Conservation (phyloP, 2,113 vertebrate species). For the Apistogramma diplotaenia region DNA sequence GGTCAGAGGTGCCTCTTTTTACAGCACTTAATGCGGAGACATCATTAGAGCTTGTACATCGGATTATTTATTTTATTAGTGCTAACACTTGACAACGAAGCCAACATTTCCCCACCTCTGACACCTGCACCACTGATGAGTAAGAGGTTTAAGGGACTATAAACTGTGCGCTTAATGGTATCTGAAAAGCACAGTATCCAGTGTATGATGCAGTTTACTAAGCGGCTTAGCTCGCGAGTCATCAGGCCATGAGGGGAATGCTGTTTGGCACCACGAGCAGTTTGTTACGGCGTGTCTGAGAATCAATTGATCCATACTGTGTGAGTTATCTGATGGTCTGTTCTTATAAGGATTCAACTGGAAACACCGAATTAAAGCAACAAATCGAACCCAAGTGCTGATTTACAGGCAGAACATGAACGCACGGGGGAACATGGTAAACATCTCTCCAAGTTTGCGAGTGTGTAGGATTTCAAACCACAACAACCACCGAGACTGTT, state of each 20-base stretch:
- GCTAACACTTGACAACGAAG: not conserved
- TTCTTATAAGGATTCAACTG: conserved; percentile 27
- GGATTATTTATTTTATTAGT: not conserved
- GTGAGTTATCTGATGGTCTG: conserved; percentile 46
- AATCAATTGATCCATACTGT: conserved; percentile 51
- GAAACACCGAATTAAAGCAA: conserved; percentile 40
- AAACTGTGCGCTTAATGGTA: conserved; percentile 14
- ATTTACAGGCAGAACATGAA: not conserved
- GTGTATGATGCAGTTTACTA: conserved; percentile 33
- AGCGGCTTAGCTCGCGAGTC: conserved; percentile 55
- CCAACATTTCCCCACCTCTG: conserved; percentile 6
- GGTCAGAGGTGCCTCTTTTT: conserved; percentile 74
- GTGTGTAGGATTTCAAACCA: not conserved
- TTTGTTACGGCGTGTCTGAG: conserved; percentile 27
- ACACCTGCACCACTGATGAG: conserved; percentile 39
- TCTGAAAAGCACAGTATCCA: conserved; percentile 39
- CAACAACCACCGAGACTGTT: not conserved
- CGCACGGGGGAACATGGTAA: not conserved
- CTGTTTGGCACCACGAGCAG: conserved; percentile 12
- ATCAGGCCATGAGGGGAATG: conserved; percentile 38
- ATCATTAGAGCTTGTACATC: not conserved
- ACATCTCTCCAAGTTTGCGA: not conserved
- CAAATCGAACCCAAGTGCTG: conserved; percentile 20
- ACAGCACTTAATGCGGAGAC: not conserved
- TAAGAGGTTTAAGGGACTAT: conserved; percentile 44